Evolutionary conservation across 2,113 vertebrate species (phyloP).

Genomic region (Microtus montanus): DNA sequence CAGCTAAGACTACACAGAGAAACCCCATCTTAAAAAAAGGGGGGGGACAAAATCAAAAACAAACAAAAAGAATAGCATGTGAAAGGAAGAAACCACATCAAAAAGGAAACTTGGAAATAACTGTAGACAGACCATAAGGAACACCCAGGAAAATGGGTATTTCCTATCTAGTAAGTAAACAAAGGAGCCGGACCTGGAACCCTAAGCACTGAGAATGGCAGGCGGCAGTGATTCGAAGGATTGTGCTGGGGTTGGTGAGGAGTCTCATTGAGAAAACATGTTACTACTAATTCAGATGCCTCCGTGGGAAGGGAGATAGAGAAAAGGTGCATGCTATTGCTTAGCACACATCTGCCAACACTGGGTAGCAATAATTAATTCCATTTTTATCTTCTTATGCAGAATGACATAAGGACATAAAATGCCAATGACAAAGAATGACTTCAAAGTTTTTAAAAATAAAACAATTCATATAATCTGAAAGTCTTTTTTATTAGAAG

Average conservation of each 20-base stretch:
- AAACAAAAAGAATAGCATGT: neutral
- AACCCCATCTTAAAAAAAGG: neutral
- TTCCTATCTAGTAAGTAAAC: neutral
- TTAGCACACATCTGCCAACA: conserved; percentile 30
- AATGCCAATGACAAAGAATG: conserved; percentile 53
- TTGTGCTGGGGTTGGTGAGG: neutral
- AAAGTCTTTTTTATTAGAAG: too few relatives aligned
- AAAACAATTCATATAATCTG: too few relatives aligned
- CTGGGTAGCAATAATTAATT: neutral
- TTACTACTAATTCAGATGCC: neutral
- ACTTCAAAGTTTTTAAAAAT: conserved; percentile 23
- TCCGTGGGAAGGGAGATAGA: neutral
- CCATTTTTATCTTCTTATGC: neutral
- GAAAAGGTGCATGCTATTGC: neutral
- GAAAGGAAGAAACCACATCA: neutral
- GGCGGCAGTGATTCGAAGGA: neutral
- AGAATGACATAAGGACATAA: conserved; percentile 48
- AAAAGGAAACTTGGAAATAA: neutral
- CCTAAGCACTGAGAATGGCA: neutral
- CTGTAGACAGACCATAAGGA: neutral
- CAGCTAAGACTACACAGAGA: neutral
- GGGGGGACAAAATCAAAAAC: neutral
- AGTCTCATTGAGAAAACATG: neutral
- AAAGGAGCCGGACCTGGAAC: neutral
- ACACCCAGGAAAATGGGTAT: neutral